Percentiles rank a stretch among this genome's conserved stretches.
Evolutionary conservation across 37 sponge, comb jelly and placozoan species (phyloP).

Genomic region (Geodia barretti): DNA sequence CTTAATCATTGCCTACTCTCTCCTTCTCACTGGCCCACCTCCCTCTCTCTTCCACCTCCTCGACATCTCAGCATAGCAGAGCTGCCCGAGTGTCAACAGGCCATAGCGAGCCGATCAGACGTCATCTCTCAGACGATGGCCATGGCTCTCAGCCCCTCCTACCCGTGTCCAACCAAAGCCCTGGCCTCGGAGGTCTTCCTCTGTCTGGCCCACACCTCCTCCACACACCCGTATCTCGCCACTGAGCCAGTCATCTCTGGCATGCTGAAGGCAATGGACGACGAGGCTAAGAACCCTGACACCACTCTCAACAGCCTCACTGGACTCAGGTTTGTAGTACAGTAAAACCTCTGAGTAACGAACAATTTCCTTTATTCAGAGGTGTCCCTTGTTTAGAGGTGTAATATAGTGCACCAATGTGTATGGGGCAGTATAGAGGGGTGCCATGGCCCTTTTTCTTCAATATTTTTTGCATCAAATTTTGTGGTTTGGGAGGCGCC

Average conservation of each 20-base stretch:
- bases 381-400: no score
- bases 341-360: no score
- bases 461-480: no score
- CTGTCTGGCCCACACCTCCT: slow-evolving; percentile 6
- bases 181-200: not conserved
- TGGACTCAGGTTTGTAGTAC: no score
- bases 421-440: no score
- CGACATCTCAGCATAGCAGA: not conserved
- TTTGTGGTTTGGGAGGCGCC: no score
- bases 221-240: slow-evolving; percentile 15
- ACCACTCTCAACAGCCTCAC: not conserved
- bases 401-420: no score
- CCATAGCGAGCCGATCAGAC: not conserved
- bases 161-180: not conserved
- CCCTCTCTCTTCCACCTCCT: not conserved
- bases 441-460: no score
- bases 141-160: not conserved
- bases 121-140: not conserved
- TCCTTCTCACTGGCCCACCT: not conserved
- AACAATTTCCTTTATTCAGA: no score
- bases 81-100: not conserved
- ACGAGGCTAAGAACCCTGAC: not conserved
- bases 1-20: not conserved
- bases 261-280: not conserved
- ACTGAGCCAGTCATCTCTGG: not conserved